Conservation (phyloP, 2,113 vertebrate species). For the Calidris pygmaea region DNA sequence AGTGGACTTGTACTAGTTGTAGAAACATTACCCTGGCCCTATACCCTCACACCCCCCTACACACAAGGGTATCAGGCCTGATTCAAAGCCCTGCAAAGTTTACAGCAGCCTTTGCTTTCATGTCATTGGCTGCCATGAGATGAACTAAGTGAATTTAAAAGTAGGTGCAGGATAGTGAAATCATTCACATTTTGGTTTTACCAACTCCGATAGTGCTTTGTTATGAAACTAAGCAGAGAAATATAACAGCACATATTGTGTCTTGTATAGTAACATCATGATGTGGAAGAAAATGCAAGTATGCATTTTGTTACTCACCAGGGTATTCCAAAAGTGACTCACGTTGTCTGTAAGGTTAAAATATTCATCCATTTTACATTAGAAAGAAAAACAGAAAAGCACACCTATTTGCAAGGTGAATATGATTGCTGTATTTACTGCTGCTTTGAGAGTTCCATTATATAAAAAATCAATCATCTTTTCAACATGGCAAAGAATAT, state of each 20-base stretch:
- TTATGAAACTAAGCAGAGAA: not conserved
- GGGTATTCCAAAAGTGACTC: not conserved
- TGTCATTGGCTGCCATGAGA: not conserved
- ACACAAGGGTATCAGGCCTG: not conserved
- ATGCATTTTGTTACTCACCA: not conserved
- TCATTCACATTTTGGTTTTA: not conserved
- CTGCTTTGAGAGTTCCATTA: not conserved
- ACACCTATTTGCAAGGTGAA: not conserved
- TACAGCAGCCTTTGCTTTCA: not conserved
- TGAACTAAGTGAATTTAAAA: not conserved
- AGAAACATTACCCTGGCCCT: not conserved
- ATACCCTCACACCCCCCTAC: not conserved
- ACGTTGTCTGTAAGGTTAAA: not conserved
- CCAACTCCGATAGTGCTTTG: not conserved
- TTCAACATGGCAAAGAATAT: not conserved
- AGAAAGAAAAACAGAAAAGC: not conserved
- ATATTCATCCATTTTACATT: not conserved
- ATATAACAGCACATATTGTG: not conserved
- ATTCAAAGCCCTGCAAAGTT: not conserved
- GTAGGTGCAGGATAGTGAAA: not conserved
- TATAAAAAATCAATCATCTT: not conserved
- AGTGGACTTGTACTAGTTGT: not conserved
- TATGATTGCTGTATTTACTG: not conserved
- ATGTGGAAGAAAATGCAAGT: not conserved
- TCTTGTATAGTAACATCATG: not conserved